Evolutionary conservation across 2,888 invertebrate genomes (phyloP).

Genomic region (Drosophila atripex): DNA sequence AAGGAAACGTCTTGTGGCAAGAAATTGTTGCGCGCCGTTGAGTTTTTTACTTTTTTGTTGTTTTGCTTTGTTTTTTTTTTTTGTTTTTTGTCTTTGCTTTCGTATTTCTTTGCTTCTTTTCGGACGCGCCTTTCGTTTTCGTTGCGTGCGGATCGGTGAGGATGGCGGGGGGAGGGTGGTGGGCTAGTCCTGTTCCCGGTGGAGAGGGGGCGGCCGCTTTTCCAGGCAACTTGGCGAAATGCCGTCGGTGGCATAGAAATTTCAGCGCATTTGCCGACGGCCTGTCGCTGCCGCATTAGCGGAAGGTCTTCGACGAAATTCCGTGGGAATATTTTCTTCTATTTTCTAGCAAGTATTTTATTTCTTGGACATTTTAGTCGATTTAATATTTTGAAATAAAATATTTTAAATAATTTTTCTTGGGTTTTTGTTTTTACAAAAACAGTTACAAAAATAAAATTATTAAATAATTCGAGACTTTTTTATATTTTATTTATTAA

Average conservation of each 20-base stretch:
- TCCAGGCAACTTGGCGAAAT: slow-evolving; percentile 22
- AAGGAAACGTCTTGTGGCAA: slow-evolving; percentile 75
- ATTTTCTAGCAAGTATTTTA: not conserved
- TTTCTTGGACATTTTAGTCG: not conserved
- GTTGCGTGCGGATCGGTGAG: slow-evolving; percentile 47
- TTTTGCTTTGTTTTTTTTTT: slow-evolving; percentile 22
- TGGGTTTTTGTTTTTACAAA: not conserved
- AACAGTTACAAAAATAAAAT: no score
- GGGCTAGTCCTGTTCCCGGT: not conserved
- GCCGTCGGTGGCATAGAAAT: slow-evolving; percentile 59
- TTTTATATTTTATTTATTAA: no score
- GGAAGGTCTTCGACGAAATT: not conserved
- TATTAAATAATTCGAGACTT: no score
- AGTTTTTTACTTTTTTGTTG: slow-evolving; percentile 45
- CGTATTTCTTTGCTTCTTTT: slow-evolving; percentile 31
- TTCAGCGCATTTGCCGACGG: slow-evolving; percentile 57
- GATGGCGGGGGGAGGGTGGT: slow-evolving; percentile 2
- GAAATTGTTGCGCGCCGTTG: slow-evolving; percentile 73
- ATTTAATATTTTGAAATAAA: not conserved
- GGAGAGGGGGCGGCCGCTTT: not conserved
- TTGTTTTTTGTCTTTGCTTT: slow-evolving; percentile 14
- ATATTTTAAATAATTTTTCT: not conserved
- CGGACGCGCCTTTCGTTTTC: slow-evolving; percentile 69
- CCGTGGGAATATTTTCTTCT: no score
- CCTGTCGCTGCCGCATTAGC: slow-evolving; percentile 29